Evolutionary conservation across 2,113 vertebrate genomes (phyloP), one percentile per base, ranked within the genome.

Genomic region (Nothobranchius kuhntae): DNA sequence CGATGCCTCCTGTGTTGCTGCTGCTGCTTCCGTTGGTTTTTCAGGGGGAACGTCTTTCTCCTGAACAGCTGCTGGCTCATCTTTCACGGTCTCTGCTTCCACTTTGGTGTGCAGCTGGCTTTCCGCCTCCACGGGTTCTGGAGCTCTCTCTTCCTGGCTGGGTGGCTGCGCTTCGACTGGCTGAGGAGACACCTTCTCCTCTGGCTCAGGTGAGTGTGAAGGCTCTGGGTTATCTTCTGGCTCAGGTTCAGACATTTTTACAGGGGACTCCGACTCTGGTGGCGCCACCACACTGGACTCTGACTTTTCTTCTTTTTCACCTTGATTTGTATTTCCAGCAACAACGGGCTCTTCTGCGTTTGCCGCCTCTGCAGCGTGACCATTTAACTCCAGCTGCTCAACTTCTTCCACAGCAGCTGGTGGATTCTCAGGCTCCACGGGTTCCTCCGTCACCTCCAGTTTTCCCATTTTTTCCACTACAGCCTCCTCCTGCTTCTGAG

Each of bases 191-290:
- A 14, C 13, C 72, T 67, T 74, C 61, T 57, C 59, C 54, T 65
- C 12, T 30, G 7, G 36, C 38, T 74, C 61, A 6, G 85, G 68
- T 75, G 62, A 55, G 56, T 78, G 68, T 63, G 71, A 14, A 56
- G 77, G 71, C 36, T 89, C 82, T 78, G 76, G 84, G 17, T 50
- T 65, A 10, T 81, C 86, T 85, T 86, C 81, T 76, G 75, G 73
- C 73, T 65, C 55, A 2, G 74, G 58, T 42, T 77, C 81, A 71
- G 75, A 48, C 58, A 75, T 61, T 45, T 82, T 87, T 83, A 80
- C 69, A 21, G 77, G 60, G 65, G 79, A 80, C 66, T 80, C 77
- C 47, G 60, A 60, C 72, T 84, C 68, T 75, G 71, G 44, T 60
- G 53, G 63, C 13, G 47, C 44, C 58, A 45, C 58, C n/a, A 7